These are phyloP conservation scores for Gila orcuttii DNA, from an alignment of 2,113 vertebrate species.

Conservation along the genomic window DNA sequence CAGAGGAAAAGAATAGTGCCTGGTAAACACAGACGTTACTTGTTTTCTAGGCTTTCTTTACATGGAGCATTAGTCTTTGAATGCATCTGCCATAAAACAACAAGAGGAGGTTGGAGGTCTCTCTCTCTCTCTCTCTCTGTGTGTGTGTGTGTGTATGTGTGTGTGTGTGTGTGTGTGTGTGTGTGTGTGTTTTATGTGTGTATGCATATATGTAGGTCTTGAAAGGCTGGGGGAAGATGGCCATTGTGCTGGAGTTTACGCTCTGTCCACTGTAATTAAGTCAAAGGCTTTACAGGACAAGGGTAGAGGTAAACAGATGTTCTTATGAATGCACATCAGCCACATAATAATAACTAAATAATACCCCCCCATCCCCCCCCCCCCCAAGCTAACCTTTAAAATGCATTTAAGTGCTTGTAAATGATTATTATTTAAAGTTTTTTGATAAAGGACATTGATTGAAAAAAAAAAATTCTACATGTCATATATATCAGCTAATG, in stretches of 20 bases:
- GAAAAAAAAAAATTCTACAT: not conserved
- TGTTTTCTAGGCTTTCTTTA: constrained; percentile 60
- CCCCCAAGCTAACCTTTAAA: not conserved
- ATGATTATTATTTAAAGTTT: not conserved
- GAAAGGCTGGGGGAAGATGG: constrained; percentile 33
- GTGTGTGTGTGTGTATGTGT: too few relatives aligned
- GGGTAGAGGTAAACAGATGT: constrained; percentile 71
- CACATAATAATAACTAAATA: constrained; percentile 4
- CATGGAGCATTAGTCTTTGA: constrained; percentile 57
- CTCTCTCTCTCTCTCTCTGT: too few relatives aligned
- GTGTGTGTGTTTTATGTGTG: constrained; percentile 9
- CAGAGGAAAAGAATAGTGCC: constrained; percentile 11
- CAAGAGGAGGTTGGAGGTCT: constrained; percentile 31
- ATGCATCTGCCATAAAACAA: constrained; percentile 58
- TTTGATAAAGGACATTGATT: constrained; percentile 1
- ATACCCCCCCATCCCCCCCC: too few relatives aligned
- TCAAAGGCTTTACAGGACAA: constrained; percentile 64
- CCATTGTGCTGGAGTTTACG: constrained; percentile 55
- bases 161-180: too few relatives aligned
- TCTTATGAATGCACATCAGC: constrained; percentile 57
- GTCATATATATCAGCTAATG: not conserved
- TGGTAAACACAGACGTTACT: constrained; percentile 41
- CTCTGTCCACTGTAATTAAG: constrained; percentile 75
- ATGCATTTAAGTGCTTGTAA: not conserved
- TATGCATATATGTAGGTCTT: constrained; percentile 35